phyloP scores from a whole-genome alignment of 2,888 invertebrate species.

The Cryptus armator region DNA sequence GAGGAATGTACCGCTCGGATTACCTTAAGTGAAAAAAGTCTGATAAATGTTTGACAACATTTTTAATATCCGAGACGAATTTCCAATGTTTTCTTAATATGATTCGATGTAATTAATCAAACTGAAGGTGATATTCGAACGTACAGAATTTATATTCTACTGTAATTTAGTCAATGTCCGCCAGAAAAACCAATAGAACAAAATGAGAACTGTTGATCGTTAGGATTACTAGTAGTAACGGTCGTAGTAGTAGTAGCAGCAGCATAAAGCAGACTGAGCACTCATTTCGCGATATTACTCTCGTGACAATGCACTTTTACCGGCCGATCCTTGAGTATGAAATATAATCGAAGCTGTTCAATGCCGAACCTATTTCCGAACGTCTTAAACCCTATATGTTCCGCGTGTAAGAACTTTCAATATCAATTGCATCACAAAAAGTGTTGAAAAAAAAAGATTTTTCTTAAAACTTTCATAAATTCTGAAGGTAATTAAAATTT shows the following conservation, averaged over 20 bases:
- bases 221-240: background rate
- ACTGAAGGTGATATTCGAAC: background rate
- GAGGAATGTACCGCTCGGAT: background rate
- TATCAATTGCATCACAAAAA: background rate
- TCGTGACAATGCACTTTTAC: slow-evolving; percentile 17
- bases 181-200: background rate
- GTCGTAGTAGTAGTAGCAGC: background rate
- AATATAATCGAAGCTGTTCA: background rate
- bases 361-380: background rate
- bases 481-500: background rate
- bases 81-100: background rate
- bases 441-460: background rate
- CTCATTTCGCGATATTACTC: slow-evolving; percentile 36
- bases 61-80: background rate
- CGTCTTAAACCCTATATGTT: background rate
- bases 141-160: background rate
- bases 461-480: background rate
- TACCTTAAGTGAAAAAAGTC: background rate
- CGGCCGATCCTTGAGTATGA: background rate
- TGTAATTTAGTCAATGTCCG: background rate
- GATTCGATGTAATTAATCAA: background rate
- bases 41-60: background rate
- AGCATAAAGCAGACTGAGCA: background rate
- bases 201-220: slow-evolving; percentile 1
- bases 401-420: background rate